Base-by-base conservation (phyloP, 2,888 invertebrate genomes). In the Biston stratarius region DNA sequence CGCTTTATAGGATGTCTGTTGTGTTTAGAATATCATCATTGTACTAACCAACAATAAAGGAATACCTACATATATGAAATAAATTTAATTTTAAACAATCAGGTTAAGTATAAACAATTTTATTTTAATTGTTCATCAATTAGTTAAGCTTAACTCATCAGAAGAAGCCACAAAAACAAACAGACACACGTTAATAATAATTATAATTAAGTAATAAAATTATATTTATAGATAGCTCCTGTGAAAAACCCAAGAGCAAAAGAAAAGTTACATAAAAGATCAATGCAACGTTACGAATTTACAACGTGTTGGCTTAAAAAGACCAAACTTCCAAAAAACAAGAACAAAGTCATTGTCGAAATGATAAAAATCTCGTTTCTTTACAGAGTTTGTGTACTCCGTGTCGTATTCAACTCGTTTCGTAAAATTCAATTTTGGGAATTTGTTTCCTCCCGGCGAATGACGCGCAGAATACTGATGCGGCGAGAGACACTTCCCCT, bases 401-500 rank as follows among this genome's bases (percentile, higher is more conserved):
- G 87, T 88, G 93, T 92, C 91, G 93, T 91, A 91, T 92, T 91
- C 92, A 92, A 92, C 92, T 93, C 92, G 93, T 93, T 93, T 90
- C 92, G 84, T 88, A 92, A 93, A 93, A 94, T 94, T 93, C 94
- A 94, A 94, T 94, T 94, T 93, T 92, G 93, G 91, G 90, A 93
- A 94, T 94, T 94, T 93, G 94, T 94, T 92, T 90, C 92, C 91
- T 90, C 89, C 85, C 89, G 87, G 84, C 85, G 91, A 87, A 87
- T 83, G 85, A 84, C 83, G 91, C 76, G 77, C 84, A 79, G 93
- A 93, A 94, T 94, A 94, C 93, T 93, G 89, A 94, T 94, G 89
- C 74, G 81, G 76, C 69, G 64, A 70, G 73, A 78, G 84, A 85
- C 83, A 83, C 85, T 80, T 82, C 77, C 78, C 76, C 77, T 81